phyloP scores from a whole-genome alignment of 2,797 vertebrate species.

The Parauchenoglanis ngamensis region DNA sequence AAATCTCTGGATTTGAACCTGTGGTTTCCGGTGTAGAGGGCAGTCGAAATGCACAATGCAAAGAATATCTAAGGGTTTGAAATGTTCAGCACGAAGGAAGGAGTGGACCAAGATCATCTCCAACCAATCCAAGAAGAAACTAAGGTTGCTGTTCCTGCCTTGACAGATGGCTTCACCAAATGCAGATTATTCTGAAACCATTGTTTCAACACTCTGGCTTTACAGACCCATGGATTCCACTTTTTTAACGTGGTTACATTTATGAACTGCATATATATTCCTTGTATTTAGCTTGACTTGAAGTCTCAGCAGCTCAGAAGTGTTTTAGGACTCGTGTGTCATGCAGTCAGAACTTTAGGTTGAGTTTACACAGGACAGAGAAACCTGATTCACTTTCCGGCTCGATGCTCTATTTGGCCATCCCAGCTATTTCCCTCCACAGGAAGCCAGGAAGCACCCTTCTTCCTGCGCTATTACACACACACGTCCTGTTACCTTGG shows the following conservation, averaged over 20 bases:
- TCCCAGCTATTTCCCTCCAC: slow-evolving; percentile 59
- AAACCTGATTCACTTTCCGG: slow-evolving; percentile 54
- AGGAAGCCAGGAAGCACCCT: slow-evolving; percentile 59
- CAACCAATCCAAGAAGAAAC: background rate
- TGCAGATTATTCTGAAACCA: background rate
- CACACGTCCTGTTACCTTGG: slow-evolving; percentile 54
- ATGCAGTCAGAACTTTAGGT: slow-evolving; percentile 35
- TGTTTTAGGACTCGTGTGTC: slow-evolving; percentile 23
- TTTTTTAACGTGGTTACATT: background rate
- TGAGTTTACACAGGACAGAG: slow-evolving; percentile 46
- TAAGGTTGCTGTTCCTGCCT: background rate
- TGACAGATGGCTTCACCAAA: background rate
- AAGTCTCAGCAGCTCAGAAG: background rate
- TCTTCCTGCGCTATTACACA: slow-evolving; percentile 62
- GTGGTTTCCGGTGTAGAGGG: background rate
- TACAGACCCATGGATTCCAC: background rate
- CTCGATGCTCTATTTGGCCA: slow-evolving; percentile 55
- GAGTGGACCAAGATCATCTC: background rate
- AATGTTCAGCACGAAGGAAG: background rate
- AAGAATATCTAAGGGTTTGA: background rate
- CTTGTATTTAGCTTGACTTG: background rate
- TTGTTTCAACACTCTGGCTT: background rate
- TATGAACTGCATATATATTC: background rate
- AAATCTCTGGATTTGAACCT: background rate
- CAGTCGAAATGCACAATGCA: background rate